phyloP scores from a whole-genome alignment of 1,140 invertebrate species.

The Sinonovacula constricta region DNA sequence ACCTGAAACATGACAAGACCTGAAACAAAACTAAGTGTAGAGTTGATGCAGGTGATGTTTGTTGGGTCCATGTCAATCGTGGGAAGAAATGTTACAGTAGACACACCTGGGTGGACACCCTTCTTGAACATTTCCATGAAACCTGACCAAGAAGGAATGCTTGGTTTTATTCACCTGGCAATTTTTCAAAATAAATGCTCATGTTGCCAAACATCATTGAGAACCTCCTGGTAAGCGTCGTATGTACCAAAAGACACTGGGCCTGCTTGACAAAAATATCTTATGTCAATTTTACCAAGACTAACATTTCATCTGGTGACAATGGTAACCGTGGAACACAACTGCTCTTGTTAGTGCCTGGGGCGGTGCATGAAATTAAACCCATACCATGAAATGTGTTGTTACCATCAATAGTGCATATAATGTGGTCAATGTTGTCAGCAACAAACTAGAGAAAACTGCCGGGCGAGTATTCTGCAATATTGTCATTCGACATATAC shows the following conservation, averaged over 20 bases:
- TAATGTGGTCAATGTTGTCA: slow-evolving; percentile 59
- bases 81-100: slow-evolving; percentile 60
- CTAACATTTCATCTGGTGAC: neutral
- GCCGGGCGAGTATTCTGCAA: too few species aligned
- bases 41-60: slow-evolving; percentile 66
- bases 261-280: neutral
- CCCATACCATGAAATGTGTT: slow-evolving; percentile 55
- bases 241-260: neutral
- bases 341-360: neutral
- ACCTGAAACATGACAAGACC: too few species aligned
- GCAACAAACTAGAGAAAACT: slow-evolving; percentile 56
- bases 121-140: slow-evolving; percentile 48
- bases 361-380: slow-evolving; percentile 36
- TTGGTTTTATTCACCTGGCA: slow-evolving; percentile 8
- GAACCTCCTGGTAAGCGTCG: neutral
- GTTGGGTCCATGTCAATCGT: slow-evolving; percentile 67
- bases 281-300: too few species aligned
- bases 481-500: neutral
- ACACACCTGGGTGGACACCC: too few species aligned
- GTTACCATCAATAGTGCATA: slow-evolving; percentile 40
- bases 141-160: slow-evolving; percentile 21
- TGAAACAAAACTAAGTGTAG: slow-evolving; percentile 63
- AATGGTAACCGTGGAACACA: neutral
- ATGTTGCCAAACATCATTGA: neutral
- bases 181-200: neutral